A percentile compares a stretch with the other conserved stretches of the same genome.
Conservation (phyloP, 2,797 vertebrate genomes). For the Sebastes alutus region DNA sequence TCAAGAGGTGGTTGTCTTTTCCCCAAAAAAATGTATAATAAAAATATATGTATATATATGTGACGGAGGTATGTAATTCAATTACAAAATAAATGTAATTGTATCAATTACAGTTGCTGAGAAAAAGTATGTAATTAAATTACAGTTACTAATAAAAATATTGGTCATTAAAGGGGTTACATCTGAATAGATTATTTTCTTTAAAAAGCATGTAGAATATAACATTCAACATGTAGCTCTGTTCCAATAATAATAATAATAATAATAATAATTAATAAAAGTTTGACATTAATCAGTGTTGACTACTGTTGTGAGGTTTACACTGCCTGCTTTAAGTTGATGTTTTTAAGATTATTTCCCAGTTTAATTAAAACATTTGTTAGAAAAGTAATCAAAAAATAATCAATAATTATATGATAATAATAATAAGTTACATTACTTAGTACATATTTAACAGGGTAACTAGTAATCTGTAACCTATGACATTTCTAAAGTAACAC, state of each 20-base stretch:
- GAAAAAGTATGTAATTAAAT: background rate
- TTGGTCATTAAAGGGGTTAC: background rate
- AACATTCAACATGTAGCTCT: background rate
- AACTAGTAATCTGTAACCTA: background rate
- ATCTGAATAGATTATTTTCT: too few species aligned
- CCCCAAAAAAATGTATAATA: background rate
- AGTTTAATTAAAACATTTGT: background rate
- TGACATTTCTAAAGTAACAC: background rate
- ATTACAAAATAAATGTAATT: background rate
- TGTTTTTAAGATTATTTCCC: too few species aligned
- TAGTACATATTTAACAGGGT: background rate
- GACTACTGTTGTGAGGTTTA: too few species aligned
- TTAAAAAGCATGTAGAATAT: too few species aligned
- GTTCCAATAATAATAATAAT: too few species aligned
- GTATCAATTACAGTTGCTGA: background rate
- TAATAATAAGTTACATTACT: background rate
- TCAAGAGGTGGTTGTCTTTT: background rate
- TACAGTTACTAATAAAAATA: background rate
- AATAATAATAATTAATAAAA: too few species aligned
- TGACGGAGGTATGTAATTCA: background rate
- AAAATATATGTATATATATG: too few species aligned
- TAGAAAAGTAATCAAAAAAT: background rate
- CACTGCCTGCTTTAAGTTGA: too few species aligned
- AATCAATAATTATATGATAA: background rate
- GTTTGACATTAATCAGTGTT: too few species aligned